These are phyloP conservation scores for Cataglyphis rosenhaueri DNA, from an alignment of 2,888 invertebrate genomes.

Conservation along the genomic window DNA sequence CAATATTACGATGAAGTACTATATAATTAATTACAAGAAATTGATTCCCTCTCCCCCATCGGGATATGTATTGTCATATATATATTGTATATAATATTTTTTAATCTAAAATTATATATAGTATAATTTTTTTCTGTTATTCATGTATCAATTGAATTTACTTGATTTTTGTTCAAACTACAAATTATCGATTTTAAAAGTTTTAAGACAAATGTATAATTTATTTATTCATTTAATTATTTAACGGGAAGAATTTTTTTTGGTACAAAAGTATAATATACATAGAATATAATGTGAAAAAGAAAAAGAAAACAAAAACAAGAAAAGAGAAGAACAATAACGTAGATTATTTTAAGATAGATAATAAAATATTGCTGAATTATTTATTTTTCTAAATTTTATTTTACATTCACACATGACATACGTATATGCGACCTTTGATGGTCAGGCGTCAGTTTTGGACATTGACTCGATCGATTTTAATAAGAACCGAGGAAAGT, in stretches of 20 bases:
- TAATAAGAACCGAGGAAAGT: constrained; percentile 1
- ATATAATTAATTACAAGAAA: constrained; percentile 34
- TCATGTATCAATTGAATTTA: background rate
- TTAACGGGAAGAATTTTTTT: too few relatives aligned
- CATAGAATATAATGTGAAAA: too few relatives aligned
- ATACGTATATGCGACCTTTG: background rate
- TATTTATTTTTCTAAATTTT: background rate
- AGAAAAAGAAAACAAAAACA: too few relatives aligned
- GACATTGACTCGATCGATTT: background rate
- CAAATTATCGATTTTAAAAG: constrained; percentile 13
- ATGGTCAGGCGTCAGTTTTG: background rate
- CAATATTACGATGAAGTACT: constrained; percentile 25
- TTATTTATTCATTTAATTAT: too few relatives aligned
- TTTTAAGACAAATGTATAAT: background rate
- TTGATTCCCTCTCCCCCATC: background rate
- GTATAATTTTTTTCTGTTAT: background rate
- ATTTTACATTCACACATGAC: background rate
- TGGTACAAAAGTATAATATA: too few relatives aligned
- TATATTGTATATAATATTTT: constrained; percentile 17
- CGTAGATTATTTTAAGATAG: too few relatives aligned
- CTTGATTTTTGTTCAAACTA: background rate
- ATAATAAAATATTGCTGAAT: too few relatives aligned
- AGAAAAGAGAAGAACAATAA: too few relatives aligned
- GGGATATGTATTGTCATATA: background rate
- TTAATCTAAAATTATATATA: background rate